Evolutionary conservation across 2,888 invertebrate species (phyloP).

Genomic region (Thalpophila matura): DNA sequence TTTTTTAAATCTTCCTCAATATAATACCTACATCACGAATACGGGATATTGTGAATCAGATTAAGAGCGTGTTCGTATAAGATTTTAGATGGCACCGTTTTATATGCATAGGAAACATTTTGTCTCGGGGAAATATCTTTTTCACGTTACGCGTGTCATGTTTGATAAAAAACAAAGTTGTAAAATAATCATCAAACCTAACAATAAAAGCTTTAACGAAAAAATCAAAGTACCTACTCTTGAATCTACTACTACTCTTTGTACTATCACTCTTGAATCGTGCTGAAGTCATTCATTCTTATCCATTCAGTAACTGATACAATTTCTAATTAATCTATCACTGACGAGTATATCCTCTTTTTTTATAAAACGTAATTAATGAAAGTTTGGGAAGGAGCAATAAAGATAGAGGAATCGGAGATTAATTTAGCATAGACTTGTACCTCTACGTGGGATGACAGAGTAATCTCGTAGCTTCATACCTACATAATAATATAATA

Average conservation of each 20-base stretch:
- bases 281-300: neutral
- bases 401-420: neutral
- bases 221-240: too few species aligned
- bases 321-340: neutral
- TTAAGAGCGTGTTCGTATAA: slow-evolving; percentile 28
- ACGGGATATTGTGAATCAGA: slow-evolving; percentile 33
- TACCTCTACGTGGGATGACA: neutral
- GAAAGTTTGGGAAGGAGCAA: neutral
- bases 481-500: too few species aligned
- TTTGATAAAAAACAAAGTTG: neutral
- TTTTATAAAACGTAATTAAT: too few species aligned
- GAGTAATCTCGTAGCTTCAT: too few species aligned
- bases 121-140: slow-evolving; percentile 10
- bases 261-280: neutral
- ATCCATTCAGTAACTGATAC: neutral
- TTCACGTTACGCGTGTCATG: neutral
- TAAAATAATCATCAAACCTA: neutral
- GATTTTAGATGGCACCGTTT: slow-evolving; percentile 24
- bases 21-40: slow-evolving; percentile 14
- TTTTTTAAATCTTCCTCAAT: slow-evolving; percentile 15
- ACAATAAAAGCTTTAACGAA: too few species aligned
- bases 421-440: neutral
- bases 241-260: too few species aligned
- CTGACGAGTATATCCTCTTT: too few species aligned
- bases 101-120: slow-evolving; percentile 33